phyloP scores from a whole-genome alignment of 2,888 invertebrate species.

The Camponotus fellah region DNA sequence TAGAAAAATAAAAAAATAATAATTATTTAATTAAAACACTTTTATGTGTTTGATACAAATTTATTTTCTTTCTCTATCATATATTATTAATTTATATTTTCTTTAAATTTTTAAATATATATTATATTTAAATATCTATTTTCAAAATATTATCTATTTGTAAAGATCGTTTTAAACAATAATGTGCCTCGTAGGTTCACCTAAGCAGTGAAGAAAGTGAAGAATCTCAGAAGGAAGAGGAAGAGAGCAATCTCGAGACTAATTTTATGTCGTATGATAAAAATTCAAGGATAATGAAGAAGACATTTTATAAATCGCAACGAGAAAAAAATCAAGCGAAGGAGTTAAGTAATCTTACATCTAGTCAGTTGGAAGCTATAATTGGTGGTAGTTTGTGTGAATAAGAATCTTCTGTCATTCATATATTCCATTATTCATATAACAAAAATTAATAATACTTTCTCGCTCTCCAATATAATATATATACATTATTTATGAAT shows the following conservation, averaged over 20 bases:
- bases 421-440: background rate
- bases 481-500: background rate
- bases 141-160: constrained; percentile 29
- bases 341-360: constrained; percentile 74
- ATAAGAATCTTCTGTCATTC: constrained; percentile 55
- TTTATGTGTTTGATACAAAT: background rate
- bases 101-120: constrained; percentile 16
- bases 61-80: background rate
- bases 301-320: constrained; percentile 66
- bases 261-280: constrained; percentile 58
- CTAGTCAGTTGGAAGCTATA: constrained; percentile 80
- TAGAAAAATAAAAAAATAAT: background rate
- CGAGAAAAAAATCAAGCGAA: constrained; percentile 68
- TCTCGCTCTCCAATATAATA: background rate
- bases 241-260: constrained; percentile 58
- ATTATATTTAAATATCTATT: constrained; percentile 36
- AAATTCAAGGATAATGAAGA: constrained; percentile 61
- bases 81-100: background rate
- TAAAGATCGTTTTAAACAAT: constrained; percentile 61
- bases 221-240: constrained; percentile 80
- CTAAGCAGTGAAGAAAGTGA: constrained; percentile 82
- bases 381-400: constrained; percentile 75
- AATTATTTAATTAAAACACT: background rate
- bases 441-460: background rate
- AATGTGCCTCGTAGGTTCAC: constrained; percentile 79